phyloP scores from a whole-genome alignment of 2,113 vertebrate species.

The Phoenicopterus ruber region DNA sequence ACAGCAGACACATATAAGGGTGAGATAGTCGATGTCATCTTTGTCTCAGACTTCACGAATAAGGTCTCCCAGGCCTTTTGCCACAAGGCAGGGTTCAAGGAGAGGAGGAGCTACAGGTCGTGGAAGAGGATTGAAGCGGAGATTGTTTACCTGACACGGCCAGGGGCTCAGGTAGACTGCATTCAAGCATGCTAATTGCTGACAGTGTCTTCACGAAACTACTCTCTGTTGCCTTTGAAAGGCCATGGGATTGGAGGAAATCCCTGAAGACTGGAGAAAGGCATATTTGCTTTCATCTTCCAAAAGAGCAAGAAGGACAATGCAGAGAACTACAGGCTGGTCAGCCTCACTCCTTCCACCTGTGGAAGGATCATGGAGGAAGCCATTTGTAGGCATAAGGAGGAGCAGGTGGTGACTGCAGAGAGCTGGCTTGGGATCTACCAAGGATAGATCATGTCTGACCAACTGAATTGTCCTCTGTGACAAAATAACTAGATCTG shows the following conservation, averaged over 20 bases:
- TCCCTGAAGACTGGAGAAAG: not conserved
- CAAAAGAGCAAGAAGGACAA: not conserved
- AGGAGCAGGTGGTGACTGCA: not conserved
- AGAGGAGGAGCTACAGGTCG: not conserved
- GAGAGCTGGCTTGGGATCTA: not conserved
- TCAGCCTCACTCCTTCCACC: not conserved
- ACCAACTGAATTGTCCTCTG: not conserved
- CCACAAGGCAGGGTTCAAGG: not conserved
- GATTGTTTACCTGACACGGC: not conserved
- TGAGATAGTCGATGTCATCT: accelerated
- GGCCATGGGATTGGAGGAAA: not conserved
- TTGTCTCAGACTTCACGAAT: not conserved
- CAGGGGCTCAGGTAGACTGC: accelerated
- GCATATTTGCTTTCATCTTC: not conserved
- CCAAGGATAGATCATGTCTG: not conserved
- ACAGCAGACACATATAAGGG: not conserved
- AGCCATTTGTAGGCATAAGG: not conserved
- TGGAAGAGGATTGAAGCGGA: not conserved
- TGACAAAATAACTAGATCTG: not conserved
- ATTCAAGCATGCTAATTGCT: not conserved
- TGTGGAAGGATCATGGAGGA: not conserved
- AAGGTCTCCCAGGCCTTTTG: not conserved
- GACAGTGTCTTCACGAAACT: not conserved
- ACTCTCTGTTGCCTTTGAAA: not conserved
- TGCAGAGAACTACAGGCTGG: not conserved